Evolutionary conservation across 1,140 invertebrate genomes (phyloP).

Genomic region (Hycleus cichorii): DNA sequence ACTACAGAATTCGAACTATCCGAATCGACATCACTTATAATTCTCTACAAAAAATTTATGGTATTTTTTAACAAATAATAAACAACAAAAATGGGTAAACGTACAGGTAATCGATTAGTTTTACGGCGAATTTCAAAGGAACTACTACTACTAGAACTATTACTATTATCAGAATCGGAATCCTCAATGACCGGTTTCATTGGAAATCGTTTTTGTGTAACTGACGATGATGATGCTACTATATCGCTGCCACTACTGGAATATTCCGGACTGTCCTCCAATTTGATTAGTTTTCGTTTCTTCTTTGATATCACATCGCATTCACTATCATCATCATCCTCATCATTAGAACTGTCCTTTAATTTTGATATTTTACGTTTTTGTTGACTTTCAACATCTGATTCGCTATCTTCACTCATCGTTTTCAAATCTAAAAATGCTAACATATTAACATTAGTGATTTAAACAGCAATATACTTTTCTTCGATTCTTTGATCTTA

Average conservation of each 20-base stretch:
- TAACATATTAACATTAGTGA: no score
- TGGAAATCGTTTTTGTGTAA: neutral
- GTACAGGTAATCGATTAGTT: conserved; percentile 29
- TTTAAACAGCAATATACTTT: no score
- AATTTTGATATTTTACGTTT: conserved; percentile 22
- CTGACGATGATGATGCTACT: conserved; percentile 30
- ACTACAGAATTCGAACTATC: conserved; percentile 20
- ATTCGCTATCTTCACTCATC: conserved; percentile 8
- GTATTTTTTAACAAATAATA: neutral
- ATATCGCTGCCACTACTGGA: conserved; percentile 12
- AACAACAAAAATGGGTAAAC: conserved; percentile 8
- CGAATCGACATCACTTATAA: conserved; percentile 23
- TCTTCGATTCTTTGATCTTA: no score
- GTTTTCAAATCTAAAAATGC: no score
- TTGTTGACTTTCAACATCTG: conserved; percentile 15
- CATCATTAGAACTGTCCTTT: conserved; percentile 19
- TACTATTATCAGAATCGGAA: conserved; percentile 25
- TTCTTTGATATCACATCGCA: conserved; percentile 14
- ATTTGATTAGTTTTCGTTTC: conserved; percentile 20
- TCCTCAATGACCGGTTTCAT: conserved; percentile 1
- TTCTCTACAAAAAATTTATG: conserved; percentile 20
- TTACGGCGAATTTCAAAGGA: conserved; percentile 18
- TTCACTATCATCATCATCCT: conserved; percentile 27
- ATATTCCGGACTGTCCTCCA: conserved; percentile 14
- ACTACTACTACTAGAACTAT: conserved; percentile 20